phyloP scores from a whole-genome alignment of 2,113 vertebrate species.

The Sinocyclocheilus anophthalmus region DNA sequence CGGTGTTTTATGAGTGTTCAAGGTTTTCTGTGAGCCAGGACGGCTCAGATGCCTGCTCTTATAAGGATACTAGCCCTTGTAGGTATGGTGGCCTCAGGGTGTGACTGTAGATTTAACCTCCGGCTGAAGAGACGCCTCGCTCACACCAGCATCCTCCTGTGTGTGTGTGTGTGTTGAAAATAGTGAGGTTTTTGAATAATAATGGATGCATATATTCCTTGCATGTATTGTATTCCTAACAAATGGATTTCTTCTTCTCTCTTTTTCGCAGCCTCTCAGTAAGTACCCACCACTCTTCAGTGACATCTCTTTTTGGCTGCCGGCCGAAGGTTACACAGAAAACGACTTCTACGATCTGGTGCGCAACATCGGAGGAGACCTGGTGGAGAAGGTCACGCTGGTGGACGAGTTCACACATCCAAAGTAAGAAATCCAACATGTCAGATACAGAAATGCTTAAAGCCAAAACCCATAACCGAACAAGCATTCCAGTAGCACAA shows the following conservation, averaged over 20 bases:
- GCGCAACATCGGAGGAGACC: slow-evolving; percentile 85
- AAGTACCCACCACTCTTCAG: slow-evolving; percentile 88
- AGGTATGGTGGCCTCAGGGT: slow-evolving; percentile 33
- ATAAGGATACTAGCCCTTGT: slow-evolving; percentile 19
- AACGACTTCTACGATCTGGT: slow-evolving; percentile 97
- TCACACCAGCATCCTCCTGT: not conserved
- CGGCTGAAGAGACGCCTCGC: not conserved
- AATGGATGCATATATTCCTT: too few species aligned
- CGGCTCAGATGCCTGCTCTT: not conserved
- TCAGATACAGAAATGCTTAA: not conserved
- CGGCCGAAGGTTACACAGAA: slow-evolving; percentile 76
- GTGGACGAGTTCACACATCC: slow-evolving; percentile 89
- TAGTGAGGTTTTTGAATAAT: not conserved
- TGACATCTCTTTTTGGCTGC: slow-evolving; percentile 97
- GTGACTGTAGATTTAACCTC: slow-evolving; percentile 38
- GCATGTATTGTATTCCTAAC: not conserved
- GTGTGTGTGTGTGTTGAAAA: not conserved
- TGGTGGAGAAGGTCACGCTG: slow-evolving; percentile 89
- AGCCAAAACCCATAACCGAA: not conserved
- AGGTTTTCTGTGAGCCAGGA: not conserved
- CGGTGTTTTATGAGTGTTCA: slow-evolving; percentile 10
- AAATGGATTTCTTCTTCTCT: slow-evolving; percentile 9
- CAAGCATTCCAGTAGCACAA: not conserved
- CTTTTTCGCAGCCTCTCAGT: slow-evolving; percentile 81
- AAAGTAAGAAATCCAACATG: slow-evolving; percentile 79